Evolutionary conservation across 2,888 invertebrate species (phyloP), one percentile per base, ranked within the genome.

Genomic region (Drosophila prolongata): DNA sequence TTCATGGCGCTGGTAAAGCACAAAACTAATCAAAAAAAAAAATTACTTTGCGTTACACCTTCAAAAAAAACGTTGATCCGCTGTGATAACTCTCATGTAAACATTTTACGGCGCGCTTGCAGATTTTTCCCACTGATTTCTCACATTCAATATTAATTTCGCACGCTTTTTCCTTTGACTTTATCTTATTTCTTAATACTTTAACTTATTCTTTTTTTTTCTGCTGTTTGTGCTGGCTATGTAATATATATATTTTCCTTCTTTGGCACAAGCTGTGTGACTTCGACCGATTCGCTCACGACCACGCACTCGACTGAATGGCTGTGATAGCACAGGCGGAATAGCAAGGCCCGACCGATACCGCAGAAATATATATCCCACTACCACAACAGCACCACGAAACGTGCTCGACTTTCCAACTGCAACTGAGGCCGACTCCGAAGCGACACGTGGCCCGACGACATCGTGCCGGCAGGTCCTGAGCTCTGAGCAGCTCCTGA

Each of bases 351-450:
- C 30, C 30, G 30, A 30, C 30, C 38, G 38, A 38, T 38, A n/a
- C 38, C 38, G n/a, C 38, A n/a, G 6, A 38, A 38, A 38, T 38
- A 30, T 24, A 38, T 38, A n/a, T n/a, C 30, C 30, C 1, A 30
- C 30, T 9, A 30, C 30, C 8, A 30, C 30, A 30, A 9, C 30
- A 30, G 30, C 30, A 30, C 30, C 30, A 58, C 37, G 56, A 34
- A 58, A 40, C 58, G 58, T 42, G 59, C 59, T 59, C 59, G 59
- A 59, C 59, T 59, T 59, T 59, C 59, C 59, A 59, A 56, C 59
- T 42, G 57, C 59, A 42, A 59, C 59, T 59, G 59, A 59, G 35
- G 6, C 37, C n/a, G 47, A 34, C 42, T 40, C 10, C 42, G 42
- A 42, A 55, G 57, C 59, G 57, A 24, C 57, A 57, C 57, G 57